phyloP scores from a whole-genome alignment of 2,888 invertebrate genomes.

The Zonitis immaculata region DNA sequence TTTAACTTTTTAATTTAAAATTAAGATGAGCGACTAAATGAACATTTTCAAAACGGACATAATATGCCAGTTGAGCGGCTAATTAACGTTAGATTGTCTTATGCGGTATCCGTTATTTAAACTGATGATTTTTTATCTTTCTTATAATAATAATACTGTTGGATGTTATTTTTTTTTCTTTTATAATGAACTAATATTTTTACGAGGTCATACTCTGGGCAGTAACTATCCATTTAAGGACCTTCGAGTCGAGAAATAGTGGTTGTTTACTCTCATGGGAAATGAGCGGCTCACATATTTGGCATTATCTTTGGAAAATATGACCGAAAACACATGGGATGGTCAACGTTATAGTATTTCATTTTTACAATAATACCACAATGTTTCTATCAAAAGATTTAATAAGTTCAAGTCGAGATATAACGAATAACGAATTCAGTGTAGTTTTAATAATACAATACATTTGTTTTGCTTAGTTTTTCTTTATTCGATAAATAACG shows the following conservation, averaged over 20 bases:
- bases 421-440: no score
- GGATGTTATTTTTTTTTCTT: no score
- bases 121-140: not conserved
- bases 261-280: slow-evolving; percentile 42
- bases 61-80: slow-evolving; percentile 26
- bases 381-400: not conserved
- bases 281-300: slow-evolving; percentile 43
- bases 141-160: not conserved
- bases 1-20: slow-evolving; percentile 31
- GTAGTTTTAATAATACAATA: no score
- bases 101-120: slow-evolving; percentile 17
- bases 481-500: no score
- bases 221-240: slow-evolving; percentile 43
- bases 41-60: slow-evolving; percentile 27
- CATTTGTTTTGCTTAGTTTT: no score
- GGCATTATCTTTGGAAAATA: slow-evolving; percentile 41
- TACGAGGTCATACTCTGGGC: slow-evolving; percentile 40
- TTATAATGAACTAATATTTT: slow-evolving; percentile 41
- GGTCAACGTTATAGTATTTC: slow-evolving; percentile 37
- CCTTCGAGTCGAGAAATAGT: slow-evolving; percentile 40
- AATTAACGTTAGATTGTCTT: slow-evolving; percentile 28
- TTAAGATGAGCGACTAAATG: slow-evolving; percentile 29
- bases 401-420: not conserved
- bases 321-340: slow-evolving; percentile 39
- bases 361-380: slow-evolving; percentile 25